Base-by-base conservation (phyloP, 2,797 vertebrate genomes). In the Coregonus ussuriensis region DNA sequence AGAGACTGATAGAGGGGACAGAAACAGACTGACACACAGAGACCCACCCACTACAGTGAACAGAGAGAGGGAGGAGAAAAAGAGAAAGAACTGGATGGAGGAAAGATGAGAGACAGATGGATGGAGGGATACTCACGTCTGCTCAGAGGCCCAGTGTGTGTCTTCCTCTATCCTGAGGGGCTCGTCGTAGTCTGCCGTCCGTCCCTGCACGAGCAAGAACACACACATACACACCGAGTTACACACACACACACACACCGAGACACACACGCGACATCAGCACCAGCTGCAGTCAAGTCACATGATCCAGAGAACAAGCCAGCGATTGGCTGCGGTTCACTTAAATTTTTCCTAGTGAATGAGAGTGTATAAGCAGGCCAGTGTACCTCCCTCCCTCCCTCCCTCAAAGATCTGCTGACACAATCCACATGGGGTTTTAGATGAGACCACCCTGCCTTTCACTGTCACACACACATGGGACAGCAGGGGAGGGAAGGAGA, bases 151-250 rank as follows among this genome's bases (percentile, higher is more conserved):
- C 97, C 97, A 98, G 85, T 93, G 94, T 0, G 89, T 18, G 59
- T 98, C 97, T 90, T 99, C 97, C 85, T 98, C 97, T 94, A 98
- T 99, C 91, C 96, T 95, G 79, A 99, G 81, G 0, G 96, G 93
- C 79, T 99, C 97, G 83, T 97, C 95, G 77, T 96, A 96, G 82
- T 95, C 94, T 25, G 91, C 92, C 75, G 90, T 80, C 78, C 95
- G 94, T 74, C 93, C 94, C 97, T 99, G 87, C 81, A 54, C 25
- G 86, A 59, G 86, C 35, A 78, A 31, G 47, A 14, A 77, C 70
- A 75, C 35, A 70, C 73, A 81, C n/a, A 79, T 47, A 33, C 13
- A 79, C 80, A 80, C 41, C 15, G 41, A 47, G 41, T 47, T 47
- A 47, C 9, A 47, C 41, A 47, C 11, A 47, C 9, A 47, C 41